phyloP scores from a whole-genome alignment of 1,140 invertebrate species.

The Heliothis virescens region DNA sequence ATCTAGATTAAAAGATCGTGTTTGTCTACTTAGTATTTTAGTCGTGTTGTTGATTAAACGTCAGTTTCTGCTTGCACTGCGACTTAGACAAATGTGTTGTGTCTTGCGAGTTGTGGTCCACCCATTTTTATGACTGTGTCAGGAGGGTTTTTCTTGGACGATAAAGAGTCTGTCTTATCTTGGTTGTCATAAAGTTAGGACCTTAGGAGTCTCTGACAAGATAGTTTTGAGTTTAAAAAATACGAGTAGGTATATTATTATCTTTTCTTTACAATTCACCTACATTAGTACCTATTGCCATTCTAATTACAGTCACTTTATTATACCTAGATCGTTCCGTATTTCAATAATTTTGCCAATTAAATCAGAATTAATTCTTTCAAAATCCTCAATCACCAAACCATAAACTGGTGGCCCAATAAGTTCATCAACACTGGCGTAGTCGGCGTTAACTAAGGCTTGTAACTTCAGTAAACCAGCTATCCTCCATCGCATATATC shows the following conservation, averaged over 20 bases:
- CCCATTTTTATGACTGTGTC: neutral
- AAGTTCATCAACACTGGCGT: conserved; percentile 29
- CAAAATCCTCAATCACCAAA: neutral
- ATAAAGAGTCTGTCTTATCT: too few relatives aligned
- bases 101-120: neutral
- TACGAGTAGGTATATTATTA: too few relatives aligned
- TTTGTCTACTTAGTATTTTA: conserved; percentile 16
- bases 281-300: too few relatives aligned
- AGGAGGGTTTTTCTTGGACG: neutral
- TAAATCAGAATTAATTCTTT: too few relatives aligned
- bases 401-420: conserved; percentile 10
- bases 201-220: too few relatives aligned
- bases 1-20: conserved; percentile 26
- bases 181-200: too few relatives aligned
- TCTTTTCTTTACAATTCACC: too few relatives aligned
- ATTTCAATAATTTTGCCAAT: neutral
- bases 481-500: conserved; percentile 73
- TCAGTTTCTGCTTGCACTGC: conserved; percentile 1
- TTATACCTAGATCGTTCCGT: neutral
- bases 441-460: conserved; percentile 30
- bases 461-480: conserved; percentile 50
- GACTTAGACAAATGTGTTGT: neutral
- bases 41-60: conserved; percentile 16
- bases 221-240: too few relatives aligned
- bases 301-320: too few relatives aligned